A percentile compares a stretch with the other conserved stretches of the same genome.
phyloP scores from a whole-genome alignment of 37 sponge, comb jelly and placozoan species.

The Chondrilla cf. caribensis region DNA sequence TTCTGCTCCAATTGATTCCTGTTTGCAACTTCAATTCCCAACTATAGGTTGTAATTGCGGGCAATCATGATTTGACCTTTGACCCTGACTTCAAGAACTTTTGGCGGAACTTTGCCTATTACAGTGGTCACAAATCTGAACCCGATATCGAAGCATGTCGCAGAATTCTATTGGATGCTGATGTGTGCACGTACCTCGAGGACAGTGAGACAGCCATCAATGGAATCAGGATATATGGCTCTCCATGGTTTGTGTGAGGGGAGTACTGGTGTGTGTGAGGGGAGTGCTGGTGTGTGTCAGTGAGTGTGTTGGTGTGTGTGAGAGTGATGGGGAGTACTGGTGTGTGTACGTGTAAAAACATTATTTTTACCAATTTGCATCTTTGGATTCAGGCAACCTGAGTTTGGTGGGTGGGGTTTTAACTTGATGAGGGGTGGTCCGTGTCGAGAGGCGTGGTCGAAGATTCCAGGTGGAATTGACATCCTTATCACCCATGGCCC shows the following conservation, averaged over 20 bases:
- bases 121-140: conserved; percentile 18
- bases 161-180: conserved; percentile 22
- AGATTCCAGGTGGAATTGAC: conserved; percentile 82
- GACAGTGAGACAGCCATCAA: conserved; percentile 71
- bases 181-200: conserved; percentile 79
- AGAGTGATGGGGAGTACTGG: not conserved
- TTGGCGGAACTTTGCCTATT: conserved; percentile 36
- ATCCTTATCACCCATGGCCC: conserved; percentile 95
- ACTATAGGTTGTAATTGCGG: conserved; percentile 84
- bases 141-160: conserved; percentile 36
- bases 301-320: too few relatives aligned
- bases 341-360: not conserved
- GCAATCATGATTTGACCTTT: conserved; percentile 90
- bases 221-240: conserved; percentile 90
- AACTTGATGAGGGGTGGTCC: conserved; percentile 73
- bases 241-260: conserved; percentile 76
- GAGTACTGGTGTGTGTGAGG: too few relatives aligned
- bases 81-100: conserved; percentile 48
- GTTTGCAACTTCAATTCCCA: too few relatives aligned
- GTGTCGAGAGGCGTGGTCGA: conserved; percentile 78
- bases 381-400: conserved; percentile 75
- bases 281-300: not conserved
- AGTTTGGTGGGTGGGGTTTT: conserved; percentile 86
- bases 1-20: too few relatives aligned
- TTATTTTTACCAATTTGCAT: not conserved